Percentiles rank a stretch among this genome's conserved stretches.
These are phyloP conservation scores for Lasioglossum malachurum DNA, from an alignment of 2,888 invertebrate species.

Conservation along the genomic window DNA sequence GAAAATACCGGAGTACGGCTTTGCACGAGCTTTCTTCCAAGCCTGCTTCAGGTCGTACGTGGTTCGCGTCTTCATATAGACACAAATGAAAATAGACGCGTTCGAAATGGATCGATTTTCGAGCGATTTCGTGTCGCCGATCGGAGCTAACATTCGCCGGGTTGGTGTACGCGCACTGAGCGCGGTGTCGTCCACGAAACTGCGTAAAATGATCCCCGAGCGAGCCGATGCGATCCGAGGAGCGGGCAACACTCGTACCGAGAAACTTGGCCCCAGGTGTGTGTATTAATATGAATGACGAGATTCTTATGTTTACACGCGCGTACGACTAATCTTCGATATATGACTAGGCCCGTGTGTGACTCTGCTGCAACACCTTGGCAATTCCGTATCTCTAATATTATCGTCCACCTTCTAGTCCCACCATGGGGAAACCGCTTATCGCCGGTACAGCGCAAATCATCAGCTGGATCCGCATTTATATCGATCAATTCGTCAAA, in stretches of 20 bases:
- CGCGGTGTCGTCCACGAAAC: slow-evolving; percentile 67
- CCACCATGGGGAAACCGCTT: background rate
- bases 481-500: background rate
- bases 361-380: slow-evolving; percentile 34
- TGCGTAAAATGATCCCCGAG: slow-evolving; percentile 69
- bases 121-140: background rate
- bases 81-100: slow-evolving; percentile 23
- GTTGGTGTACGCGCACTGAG: slow-evolving; percentile 14
- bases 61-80: slow-evolving; percentile 76
- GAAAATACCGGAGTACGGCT: slow-evolving; percentile 54
- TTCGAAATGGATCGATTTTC: slow-evolving; percentile 23
- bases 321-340: slow-evolving; percentile 61
- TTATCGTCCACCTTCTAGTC: background rate
- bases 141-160: background rate
- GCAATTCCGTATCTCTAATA: slow-evolving; percentile 7
- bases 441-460: background rate
- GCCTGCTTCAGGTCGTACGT: slow-evolving; percentile 75
- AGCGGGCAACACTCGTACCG: slow-evolving; percentile 67
- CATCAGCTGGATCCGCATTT: background rate
- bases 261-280: slow-evolving; percentile 75
- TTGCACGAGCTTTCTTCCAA: slow-evolving; percentile 72
- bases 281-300: slow-evolving; percentile 82
- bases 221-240: slow-evolving; percentile 34
- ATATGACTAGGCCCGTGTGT: slow-evolving; percentile 51
- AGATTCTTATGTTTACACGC: slow-evolving; percentile 73